Conservation (phyloP, 2,113 vertebrate genomes). For the Recurvirostra avosetta region DNA sequence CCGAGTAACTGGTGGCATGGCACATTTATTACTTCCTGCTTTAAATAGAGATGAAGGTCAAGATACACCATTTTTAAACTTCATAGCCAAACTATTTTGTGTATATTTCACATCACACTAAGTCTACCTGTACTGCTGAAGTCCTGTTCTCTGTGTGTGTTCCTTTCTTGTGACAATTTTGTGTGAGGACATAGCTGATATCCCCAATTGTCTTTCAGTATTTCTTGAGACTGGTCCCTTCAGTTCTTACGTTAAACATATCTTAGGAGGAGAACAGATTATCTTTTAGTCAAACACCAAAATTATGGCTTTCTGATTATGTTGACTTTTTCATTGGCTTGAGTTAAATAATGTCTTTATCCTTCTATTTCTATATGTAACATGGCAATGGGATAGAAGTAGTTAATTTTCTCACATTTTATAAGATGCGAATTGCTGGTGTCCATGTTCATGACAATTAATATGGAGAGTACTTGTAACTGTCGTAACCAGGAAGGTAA, state of each 20-base stretch:
- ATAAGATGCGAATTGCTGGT: background rate
- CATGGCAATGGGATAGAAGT: background rate
- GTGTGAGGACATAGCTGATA: background rate
- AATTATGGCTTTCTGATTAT: background rate
- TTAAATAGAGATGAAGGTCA: background rate
- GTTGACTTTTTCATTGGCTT: background rate
- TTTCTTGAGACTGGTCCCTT: background rate
- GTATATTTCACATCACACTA: background rate
- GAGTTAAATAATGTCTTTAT: background rate
- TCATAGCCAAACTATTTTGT: background rate
- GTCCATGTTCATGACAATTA: background rate
- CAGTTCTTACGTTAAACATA: background rate
- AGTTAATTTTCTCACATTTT: background rate
- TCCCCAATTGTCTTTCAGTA: rapidly evolving
- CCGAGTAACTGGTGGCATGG: background rate
- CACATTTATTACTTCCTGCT: background rate
- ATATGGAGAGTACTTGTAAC: background rate
- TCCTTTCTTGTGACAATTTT: background rate
- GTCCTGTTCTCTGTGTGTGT: background rate
- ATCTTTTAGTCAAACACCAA: background rate
- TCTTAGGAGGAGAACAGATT: background rate
- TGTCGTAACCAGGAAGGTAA: background rate
- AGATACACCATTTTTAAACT: background rate
- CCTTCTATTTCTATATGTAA: background rate
- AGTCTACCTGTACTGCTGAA: background rate